Percentiles rank a stretch among this genome's conserved stretches.
Evolutionary conservation across 2,888 invertebrate species (phyloP).

Genomic region (Meiosimyza decipiens): DNA sequence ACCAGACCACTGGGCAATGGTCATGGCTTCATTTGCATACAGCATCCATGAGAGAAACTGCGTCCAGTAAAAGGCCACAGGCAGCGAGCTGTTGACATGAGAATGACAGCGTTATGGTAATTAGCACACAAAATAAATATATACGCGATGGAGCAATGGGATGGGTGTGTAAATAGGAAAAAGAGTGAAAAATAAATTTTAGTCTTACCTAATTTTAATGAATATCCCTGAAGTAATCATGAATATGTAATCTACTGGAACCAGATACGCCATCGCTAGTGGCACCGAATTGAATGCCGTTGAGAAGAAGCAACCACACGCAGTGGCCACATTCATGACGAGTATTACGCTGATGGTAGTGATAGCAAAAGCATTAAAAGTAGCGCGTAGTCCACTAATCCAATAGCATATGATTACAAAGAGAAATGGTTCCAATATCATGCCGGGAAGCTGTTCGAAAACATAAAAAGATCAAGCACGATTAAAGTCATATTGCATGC

Average conservation of each 20-base stretch:
- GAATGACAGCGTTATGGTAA: conserved; percentile 29
- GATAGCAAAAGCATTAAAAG: conserved; percentile 76
- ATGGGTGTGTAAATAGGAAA: conserved; percentile 10
- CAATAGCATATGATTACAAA: conserved; percentile 88
- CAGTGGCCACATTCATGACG: conserved; percentile 87
- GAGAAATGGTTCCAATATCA: conserved; percentile 83
- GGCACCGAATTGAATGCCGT: conserved; percentile 84
- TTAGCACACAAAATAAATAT: not conserved
- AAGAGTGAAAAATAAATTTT: not conserved
- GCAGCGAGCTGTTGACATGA: conserved; percentile 72
- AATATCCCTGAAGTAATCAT: conserved; percentile 91
- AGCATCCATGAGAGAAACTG: conserved; percentile 86
- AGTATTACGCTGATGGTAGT: conserved; percentile 78
- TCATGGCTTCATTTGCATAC: conserved; percentile 87
- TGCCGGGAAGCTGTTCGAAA: conserved; percentile 78
- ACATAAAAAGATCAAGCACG: not conserved
- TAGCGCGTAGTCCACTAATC: conserved; percentile 81
- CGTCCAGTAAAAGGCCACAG: conserved; percentile 79
- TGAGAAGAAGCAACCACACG: conserved; percentile 90
- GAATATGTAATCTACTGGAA: conserved; percentile 86
- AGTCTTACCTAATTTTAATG: conserved; percentile 78
- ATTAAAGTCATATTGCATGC: too few species aligned
- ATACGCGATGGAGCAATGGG: not conserved
- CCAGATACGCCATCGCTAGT: conserved; percentile 83
- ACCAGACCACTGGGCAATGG: conserved; percentile 83